These are phyloP conservation scores for Aphelenchoides fujianensis DNA, from an alignment of 1,140 invertebrate genomes.

Conservation along the genomic window DNA sequence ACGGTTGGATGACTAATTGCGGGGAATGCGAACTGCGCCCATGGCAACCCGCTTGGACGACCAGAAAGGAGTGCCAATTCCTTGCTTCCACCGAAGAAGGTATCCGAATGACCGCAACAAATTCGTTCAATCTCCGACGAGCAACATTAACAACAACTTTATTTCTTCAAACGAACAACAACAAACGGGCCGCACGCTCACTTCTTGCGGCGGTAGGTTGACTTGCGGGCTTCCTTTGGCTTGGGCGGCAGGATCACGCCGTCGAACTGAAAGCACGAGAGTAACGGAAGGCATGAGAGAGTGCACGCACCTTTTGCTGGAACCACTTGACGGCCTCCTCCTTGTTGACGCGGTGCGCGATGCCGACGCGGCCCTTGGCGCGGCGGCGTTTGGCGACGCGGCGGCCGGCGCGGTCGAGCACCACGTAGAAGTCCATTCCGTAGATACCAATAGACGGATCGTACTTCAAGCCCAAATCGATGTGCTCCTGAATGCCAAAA, in stretches of 20 bases:
- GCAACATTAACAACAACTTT: background rate
- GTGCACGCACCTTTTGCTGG: constrained; percentile 91
- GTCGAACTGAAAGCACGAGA: constrained; percentile 54
- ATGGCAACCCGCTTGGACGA: too few relatives aligned
- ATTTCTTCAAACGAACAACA: constrained; percentile 3
- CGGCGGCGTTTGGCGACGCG: constrained; percentile 88
- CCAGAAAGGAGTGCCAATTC: too few relatives aligned
- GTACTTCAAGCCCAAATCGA: constrained; percentile 99
- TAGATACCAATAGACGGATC: constrained; percentile 98
- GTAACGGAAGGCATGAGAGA: constrained; percentile 3
- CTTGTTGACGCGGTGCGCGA: constrained; percentile 84
- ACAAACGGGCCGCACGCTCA: constrained; percentile 5
- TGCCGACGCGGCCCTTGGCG: constrained; percentile 85
- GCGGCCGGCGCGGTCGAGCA: constrained; percentile 92
- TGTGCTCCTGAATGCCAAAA: constrained; percentile 99
- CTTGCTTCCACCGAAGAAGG: too few relatives aligned
- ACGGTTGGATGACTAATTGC: too few relatives aligned
- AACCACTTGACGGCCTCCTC: constrained; percentile 99
- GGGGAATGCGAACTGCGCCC: too few relatives aligned
- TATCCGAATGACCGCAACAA: too few relatives aligned
- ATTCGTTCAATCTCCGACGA: too few relatives aligned
- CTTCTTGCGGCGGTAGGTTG: constrained; percentile 36
- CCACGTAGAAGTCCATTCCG: constrained; percentile 98
- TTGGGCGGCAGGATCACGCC: constrained; percentile 61
- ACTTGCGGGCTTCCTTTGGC: constrained; percentile 56